Evolutionary conservation across 2,113 vertebrate species (phyloP), one percentile per base, ranked within the genome.

Genomic region (Euleptes europaea): DNA sequence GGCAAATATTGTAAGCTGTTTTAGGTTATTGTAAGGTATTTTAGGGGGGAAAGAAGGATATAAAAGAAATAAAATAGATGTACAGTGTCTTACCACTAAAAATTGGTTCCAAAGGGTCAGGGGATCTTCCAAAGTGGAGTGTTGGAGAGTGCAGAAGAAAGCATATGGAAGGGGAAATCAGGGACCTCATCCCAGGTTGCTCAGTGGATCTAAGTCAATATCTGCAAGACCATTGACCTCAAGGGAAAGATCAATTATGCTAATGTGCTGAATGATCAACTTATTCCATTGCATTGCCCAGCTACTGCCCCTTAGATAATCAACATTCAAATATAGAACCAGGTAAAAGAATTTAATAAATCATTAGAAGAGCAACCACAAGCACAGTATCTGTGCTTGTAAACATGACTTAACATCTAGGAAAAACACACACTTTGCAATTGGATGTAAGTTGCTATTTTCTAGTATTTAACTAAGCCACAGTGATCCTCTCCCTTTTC

Each of bases 341-440:
- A 40, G 78, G 54, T 0, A 83, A 86, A 54, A 72, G 88, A 0
- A 63, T 70, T 80, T 88, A 88, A 92, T 90, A 85, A 91, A 88
- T 88, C 71, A 84, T 91, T 88, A 86, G 4, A 89, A 84, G 28
- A 86, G 63, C 77, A 86, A 80, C 83, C 79, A 79, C 74, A 82
- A 42, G 84, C 85, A 67, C 82, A 89, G 44, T 1, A 3, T 81
- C 40, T 88, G 33, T 87, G 71, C 19, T 73, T 81, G 7, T 67
- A 11, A 40, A 40, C 38, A 67, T 71, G 74, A 42, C 63, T 72
- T 63, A 77, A 31, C 83, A 65, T 1, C 77, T 85, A 82, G 3
- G 2, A 66, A 54, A 72, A 90, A 4, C 26, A 57, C 17, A 28
- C 44, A 19, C 28, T 86, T 90, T 94, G 85, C 88, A 70, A 54